Conservation (phyloP, 2,888 invertebrate species). For the Clanis bilineata region DNA sequence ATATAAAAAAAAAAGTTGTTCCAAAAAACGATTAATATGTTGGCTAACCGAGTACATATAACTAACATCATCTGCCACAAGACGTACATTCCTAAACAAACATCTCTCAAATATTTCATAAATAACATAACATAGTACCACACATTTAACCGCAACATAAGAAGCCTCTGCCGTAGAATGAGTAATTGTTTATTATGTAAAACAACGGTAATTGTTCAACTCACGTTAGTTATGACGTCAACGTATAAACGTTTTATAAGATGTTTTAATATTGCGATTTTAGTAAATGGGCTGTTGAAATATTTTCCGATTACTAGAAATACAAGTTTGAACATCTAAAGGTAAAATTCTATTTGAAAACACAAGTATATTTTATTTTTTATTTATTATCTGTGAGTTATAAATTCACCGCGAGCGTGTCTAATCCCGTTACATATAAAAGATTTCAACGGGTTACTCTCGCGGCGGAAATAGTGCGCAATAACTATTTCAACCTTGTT, state of each 20-base stretch:
- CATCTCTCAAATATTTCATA: too few species aligned
- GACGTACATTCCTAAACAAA: too few species aligned
- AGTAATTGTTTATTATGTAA: neutral
- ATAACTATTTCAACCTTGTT: neutral
- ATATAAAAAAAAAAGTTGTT: too few species aligned
- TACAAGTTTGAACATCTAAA: neutral
- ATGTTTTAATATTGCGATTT: neutral
- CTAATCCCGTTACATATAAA: slow-evolving; percentile 47
- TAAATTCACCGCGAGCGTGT: slow-evolving; percentile 3
- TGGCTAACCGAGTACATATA: too few species aligned
- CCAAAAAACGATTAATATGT: too few species aligned
- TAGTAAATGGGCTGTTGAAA: neutral
- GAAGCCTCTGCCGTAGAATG: neutral
- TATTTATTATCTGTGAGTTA: neutral
- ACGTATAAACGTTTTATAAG: neutral
- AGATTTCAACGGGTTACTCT: slow-evolving; percentile 71
- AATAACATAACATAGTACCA: too few species aligned
- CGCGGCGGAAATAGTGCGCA: neutral
- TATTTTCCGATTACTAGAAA: neutral
- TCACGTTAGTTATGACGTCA: neutral
- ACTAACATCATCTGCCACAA: too few species aligned
- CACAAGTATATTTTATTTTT: neutral
- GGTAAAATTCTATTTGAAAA: neutral
- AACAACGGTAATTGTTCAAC: neutral
- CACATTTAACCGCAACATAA: too few species aligned